phyloP scores from a whole-genome alignment of 2,888 invertebrate species.

The Tiphia femorata region DNA sequence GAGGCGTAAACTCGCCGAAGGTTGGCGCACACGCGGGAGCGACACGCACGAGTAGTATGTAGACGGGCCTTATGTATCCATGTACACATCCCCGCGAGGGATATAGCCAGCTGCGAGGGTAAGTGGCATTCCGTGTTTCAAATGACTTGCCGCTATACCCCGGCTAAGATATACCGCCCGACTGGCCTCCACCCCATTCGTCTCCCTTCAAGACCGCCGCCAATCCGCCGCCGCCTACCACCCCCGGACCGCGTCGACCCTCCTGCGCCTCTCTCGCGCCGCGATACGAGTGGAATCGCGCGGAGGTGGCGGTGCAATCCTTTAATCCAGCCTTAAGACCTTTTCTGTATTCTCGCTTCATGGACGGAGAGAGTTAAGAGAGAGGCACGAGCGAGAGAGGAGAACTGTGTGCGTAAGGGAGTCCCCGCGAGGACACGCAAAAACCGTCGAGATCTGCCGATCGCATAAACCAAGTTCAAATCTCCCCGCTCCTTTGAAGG shows the following conservation, averaged over 20 bases:
- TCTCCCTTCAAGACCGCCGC: conserved; percentile 31
- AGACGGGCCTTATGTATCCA: no score
- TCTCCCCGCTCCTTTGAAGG: no score
- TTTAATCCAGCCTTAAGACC: conserved; percentile 41
- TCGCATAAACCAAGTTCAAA: no score
- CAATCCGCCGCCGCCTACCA: conserved; percentile 30
- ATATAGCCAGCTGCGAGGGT: conserved; percentile 20
- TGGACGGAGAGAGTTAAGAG: no score
- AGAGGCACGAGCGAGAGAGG: no score
- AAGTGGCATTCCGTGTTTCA: conserved; percentile 46
- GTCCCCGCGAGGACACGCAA: no score
- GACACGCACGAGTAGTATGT: not conserved
- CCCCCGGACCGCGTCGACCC: conserved; percentile 19
- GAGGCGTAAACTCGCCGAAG: not conserved
- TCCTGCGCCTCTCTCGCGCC: not conserved
- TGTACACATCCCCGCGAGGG: no score
- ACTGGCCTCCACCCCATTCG: conserved; percentile 27
- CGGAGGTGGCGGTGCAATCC: conserved; percentile 4
- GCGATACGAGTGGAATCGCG: no score
- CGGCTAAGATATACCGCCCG: conserved; percentile 34
- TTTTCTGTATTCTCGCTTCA: conserved; percentile 30
- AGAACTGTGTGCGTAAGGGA: no score
- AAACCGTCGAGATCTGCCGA: no score
- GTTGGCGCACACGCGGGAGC: not conserved
- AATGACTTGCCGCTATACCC: conserved; percentile 31